Evolutionary conservation across 2,888 invertebrate genomes (phyloP).

Genomic region (Oscheius myriophilus): DNA sequence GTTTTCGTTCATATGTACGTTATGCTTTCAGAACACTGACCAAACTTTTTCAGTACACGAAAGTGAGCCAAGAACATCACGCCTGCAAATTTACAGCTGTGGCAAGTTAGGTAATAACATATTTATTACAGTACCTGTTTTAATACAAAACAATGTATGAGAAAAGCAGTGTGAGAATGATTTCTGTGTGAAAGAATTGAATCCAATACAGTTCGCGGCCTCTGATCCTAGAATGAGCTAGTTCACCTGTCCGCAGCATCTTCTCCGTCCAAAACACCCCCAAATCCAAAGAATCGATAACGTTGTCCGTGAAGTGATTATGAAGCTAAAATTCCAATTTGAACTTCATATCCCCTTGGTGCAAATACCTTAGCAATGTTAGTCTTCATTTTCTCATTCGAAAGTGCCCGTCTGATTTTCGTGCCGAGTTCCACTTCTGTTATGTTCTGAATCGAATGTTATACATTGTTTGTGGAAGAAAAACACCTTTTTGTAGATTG

Average conservation of each 20-base stretch:
- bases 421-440: slow-evolving; percentile 1
- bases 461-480: background rate
- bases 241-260: slow-evolving; percentile 1
- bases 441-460: slow-evolving; percentile 13
- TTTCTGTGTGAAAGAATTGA: slow-evolving; percentile 15
- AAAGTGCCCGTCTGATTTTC: slow-evolving; percentile 14
- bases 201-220: slow-evolving; percentile 23
- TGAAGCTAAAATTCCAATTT: background rate
- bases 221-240: slow-evolving; percentile 6
- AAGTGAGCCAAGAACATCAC: no score
- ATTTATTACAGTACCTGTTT: slow-evolving; percentile 2
- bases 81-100: no score
- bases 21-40: no score
- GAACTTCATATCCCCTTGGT: background rate
- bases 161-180: background rate
- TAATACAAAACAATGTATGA: slow-evolving; percentile 16
- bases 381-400: slow-evolving; percentile 7
- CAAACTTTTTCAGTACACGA: no score
- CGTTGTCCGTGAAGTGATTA: slow-evolving; percentile 23
- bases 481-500: slow-evolving; percentile 46
- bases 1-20: no score
- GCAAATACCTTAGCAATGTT: slow-evolving; percentile 14
- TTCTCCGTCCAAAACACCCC: slow-evolving; percentile 31
- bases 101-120: slow-evolving; percentile 8
- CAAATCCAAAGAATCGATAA: slow-evolving; percentile 14